A percentile compares a stretch with the other conserved stretches of the same genome.
Conservation (phyloP, 2,888 invertebrate species). For the Papilio demoleus region DNA sequence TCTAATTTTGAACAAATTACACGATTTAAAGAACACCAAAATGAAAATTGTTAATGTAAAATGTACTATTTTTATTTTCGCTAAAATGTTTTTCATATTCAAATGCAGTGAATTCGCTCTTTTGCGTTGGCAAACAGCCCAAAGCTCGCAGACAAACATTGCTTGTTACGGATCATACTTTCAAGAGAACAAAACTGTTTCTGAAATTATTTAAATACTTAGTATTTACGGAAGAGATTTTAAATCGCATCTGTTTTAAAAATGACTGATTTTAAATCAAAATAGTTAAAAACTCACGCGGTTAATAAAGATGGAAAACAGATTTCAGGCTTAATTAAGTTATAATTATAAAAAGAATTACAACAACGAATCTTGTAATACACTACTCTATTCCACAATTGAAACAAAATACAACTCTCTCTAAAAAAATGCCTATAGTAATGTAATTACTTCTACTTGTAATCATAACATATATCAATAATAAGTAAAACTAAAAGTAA, state of each 20-base stretch:
- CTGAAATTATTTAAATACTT: conserved; percentile 7
- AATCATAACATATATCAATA: background rate
- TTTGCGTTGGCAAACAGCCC: conserved; percentile 17
- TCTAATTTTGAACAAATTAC: no score
- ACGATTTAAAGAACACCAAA: background rate
- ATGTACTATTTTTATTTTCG: background rate
- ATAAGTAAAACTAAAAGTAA: background rate
- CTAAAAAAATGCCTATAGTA: background rate
- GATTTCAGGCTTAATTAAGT: background rate
- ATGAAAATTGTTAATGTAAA: background rate
- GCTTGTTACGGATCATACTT: background rate
- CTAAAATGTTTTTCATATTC: conserved; percentile 2
- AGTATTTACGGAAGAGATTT: background rate
- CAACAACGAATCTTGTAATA: no score
- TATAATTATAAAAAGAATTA: no score
- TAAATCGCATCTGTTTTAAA: background rate
- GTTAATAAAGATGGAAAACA: no score
- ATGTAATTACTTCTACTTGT: background rate
- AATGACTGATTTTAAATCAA: no score
- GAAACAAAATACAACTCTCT: background rate
- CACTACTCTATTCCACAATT: no score
- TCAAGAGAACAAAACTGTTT: conserved; percentile 8
- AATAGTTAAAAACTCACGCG: no score
- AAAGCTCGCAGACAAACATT: conserved; percentile 15
- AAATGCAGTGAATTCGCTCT: conserved; percentile 14